A percentile compares a stretch with the other conserved stretches of the same genome.
Conservation (phyloP, 1,140 invertebrate species). For the Diploscapter pachys region DNA sequence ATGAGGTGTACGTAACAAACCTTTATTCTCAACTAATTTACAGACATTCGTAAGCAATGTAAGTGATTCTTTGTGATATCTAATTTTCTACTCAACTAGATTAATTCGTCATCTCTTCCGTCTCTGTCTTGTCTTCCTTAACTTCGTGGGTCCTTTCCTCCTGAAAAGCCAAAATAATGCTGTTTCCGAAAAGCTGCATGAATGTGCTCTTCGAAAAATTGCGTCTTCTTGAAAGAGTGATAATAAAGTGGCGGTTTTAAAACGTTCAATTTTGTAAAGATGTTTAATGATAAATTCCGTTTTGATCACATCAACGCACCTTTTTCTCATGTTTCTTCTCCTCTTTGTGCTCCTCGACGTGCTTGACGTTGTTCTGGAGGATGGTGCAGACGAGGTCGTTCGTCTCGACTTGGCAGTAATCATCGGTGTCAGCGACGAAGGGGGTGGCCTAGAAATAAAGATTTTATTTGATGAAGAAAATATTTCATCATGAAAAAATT, state of each 20-base stretch:
- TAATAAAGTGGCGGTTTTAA: background rate
- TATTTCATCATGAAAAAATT: no score
- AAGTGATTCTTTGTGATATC: no score
- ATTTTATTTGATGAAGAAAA: no score
- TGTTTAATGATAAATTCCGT: slow-evolving; percentile 1
- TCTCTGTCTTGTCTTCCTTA: slow-evolving; percentile 3
- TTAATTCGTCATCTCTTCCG: background rate
- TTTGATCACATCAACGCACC: background rate
- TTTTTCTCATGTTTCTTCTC: slow-evolving; percentile 27
- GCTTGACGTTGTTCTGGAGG: slow-evolving; percentile 22
- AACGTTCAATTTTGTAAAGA: background rate
- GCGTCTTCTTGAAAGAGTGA: no score
- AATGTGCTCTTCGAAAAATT: no score
- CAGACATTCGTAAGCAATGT: no score
- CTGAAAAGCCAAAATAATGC: background rate
- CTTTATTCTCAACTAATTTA: no score
- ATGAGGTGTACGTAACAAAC: no score
- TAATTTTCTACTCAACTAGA: no score
- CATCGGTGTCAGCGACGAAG: slow-evolving; percentile 27
- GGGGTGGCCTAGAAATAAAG: background rate
- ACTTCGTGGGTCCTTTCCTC: background rate
- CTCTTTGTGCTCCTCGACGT: slow-evolving; percentile 20
- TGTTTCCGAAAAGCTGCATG: no score
- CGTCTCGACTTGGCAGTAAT: slow-evolving; percentile 25
- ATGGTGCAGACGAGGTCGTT: slow-evolving; percentile 28